Evolutionary conservation across 2,113 vertebrate genomes (phyloP).

Genomic region (Apodemus speciosus): DNA sequence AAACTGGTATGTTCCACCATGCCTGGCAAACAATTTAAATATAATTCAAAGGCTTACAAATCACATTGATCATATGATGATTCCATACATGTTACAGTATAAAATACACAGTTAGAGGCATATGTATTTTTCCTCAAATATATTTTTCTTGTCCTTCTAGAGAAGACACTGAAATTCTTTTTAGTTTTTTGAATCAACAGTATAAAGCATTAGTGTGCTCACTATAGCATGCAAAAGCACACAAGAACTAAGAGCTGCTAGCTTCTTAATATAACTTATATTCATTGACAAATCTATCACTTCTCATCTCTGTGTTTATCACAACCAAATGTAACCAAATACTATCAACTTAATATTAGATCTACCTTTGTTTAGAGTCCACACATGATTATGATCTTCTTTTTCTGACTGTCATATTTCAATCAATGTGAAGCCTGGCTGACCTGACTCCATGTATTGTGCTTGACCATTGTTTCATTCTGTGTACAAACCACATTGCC

Average conservation of each 20-base stretch:
- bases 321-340: neutral
- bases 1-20: neutral
- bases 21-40: neutral
- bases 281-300: neutral
- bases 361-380: neutral
- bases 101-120: neutral
- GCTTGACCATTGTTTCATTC: neutral
- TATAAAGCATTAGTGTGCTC: too few relatives aligned
- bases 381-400: neutral
- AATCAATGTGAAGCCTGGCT: neutral
- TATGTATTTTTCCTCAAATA: neutral
- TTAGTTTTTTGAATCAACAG: neutral
- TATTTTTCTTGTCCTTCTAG: neutral
- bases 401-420: neutral
- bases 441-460: neutral
- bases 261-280: neutral
- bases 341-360: neutral
- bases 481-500: accelerated
- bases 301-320: neutral
- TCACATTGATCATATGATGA: neutral
- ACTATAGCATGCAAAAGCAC: too few relatives aligned
- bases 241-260: neutral
- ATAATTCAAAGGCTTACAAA: neutral
- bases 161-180: neutral
- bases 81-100: neutral